Percentiles rank a stretch among this genome's conserved stretches.
Evolutionary conservation across 1,140 invertebrate genomes (phyloP).

Genomic region (Proctacanthus coquilletti): DNA sequence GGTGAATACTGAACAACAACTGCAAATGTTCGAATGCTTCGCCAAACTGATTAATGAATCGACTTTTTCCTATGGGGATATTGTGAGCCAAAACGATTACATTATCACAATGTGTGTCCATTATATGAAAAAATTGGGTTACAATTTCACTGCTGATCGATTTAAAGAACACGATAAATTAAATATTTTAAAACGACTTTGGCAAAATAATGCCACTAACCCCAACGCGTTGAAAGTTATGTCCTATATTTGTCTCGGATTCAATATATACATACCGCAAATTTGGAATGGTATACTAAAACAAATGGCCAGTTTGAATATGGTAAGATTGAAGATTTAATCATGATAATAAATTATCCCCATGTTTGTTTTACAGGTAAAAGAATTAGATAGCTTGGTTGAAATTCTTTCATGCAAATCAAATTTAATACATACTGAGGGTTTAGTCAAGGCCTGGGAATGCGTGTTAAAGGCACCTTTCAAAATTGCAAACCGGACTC

Average conservation of each 20-base stretch:
- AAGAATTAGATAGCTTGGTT: conserved; percentile 18
- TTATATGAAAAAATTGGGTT: conserved; percentile 24
- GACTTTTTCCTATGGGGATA: conserved; percentile 15
- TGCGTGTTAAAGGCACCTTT: conserved; percentile 21
- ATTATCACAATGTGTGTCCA: conserved; percentile 27
- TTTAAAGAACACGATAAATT: conserved; percentile 24
- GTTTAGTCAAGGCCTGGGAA: conserved; percentile 21
- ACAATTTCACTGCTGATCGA: conserved; percentile 23
- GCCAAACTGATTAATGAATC: conserved; percentile 25
- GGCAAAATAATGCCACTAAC: conserved; percentile 25
- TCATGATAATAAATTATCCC: not conserved
- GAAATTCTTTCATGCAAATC: conserved; percentile 22
- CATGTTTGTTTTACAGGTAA: conserved; percentile 1
- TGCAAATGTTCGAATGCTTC: conserved; percentile 28
- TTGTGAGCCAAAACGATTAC: conserved; percentile 21
- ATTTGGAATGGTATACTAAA: conserved; percentile 29
- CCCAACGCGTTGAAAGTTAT: conserved; percentile 22
- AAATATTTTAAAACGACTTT: conserved; percentile 23
- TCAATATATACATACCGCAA: conserved; percentile 21
- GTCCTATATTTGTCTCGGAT: conserved; percentile 26
- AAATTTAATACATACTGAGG: conserved; percentile 18
- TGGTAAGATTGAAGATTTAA: conserved; percentile 11
- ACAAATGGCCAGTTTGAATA: conserved; percentile 25
- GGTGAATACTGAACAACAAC: conserved; percentile 21
- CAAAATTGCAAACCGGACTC: conserved; percentile 16